Evolutionary conservation across 2,113 vertebrate species (phyloP).

Genomic region (Neogale vison): DNA sequence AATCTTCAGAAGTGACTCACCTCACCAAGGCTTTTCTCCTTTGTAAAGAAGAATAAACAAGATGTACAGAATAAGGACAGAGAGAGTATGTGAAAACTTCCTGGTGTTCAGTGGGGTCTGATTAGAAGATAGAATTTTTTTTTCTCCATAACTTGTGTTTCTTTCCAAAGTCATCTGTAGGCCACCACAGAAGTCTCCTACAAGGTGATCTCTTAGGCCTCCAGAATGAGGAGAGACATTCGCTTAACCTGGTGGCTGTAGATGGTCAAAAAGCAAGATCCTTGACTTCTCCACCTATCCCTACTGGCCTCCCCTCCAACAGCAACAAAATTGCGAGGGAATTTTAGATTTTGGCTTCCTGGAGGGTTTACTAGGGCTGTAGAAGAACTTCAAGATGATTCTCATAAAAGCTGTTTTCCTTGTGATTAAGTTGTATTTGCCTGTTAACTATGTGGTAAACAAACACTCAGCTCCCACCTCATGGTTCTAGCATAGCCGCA

Average conservation of each 20-base stretch:
- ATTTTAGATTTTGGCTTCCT: conserved; percentile 61
- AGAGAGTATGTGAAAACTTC: background rate
- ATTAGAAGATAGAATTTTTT: background rate
- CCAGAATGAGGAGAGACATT: background rate
- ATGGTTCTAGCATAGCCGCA: conserved; percentile 6
- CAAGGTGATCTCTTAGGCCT: background rate
- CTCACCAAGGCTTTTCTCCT: background rate
- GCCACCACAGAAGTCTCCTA: background rate
- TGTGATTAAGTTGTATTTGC: conserved; percentile 86
- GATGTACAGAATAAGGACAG: background rate
- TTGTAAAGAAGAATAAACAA: background rate
- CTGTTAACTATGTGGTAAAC: conserved; percentile 85
- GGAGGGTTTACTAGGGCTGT: conserved; percentile 64
- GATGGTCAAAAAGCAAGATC: background rate
- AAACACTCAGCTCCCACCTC: conserved; percentile 80
- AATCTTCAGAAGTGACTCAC: background rate
- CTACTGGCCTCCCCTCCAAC: background rate
- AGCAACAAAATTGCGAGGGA: background rate
- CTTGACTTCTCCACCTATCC: background rate
- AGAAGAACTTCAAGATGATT: conserved; percentile 74
- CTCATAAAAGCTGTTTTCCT: conserved; percentile 83
- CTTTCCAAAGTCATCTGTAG: background rate
- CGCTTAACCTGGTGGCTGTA: background rate
- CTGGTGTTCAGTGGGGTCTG: background rate
- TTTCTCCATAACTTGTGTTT: background rate